phyloP scores from a whole-genome alignment of 2,888 invertebrate species.

The Ditylenchus weischeri region DNA sequence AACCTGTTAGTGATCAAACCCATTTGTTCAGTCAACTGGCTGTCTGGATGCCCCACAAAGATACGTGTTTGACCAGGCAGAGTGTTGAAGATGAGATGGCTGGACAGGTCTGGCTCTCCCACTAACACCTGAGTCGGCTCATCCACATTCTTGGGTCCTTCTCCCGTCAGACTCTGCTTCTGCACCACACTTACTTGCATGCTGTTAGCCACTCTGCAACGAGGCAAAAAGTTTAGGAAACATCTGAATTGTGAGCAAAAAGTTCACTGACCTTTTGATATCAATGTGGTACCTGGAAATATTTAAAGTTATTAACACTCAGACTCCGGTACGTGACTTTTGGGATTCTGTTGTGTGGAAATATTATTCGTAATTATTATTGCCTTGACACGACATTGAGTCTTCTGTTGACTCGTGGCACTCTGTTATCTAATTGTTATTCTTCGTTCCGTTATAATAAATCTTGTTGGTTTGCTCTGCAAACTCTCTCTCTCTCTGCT shows the following conservation, averaged over 20 bases:
- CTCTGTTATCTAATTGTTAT: too few species aligned
- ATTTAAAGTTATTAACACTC: background rate
- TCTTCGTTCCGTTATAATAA: too few species aligned
- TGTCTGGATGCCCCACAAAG: conserved; percentile 42
- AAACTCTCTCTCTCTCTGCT: too few species aligned
- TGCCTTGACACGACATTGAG: too few species aligned
- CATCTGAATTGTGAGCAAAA: too few species aligned
- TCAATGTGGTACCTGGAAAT: conserved; percentile 40
- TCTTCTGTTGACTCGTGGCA: too few species aligned
- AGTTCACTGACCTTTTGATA: conserved; percentile 26
- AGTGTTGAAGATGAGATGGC: conserved; percentile 52
- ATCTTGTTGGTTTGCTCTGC: too few species aligned
- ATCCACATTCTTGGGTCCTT: conserved; percentile 34
- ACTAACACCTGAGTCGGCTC: conserved; percentile 33
- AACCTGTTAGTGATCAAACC: conserved; percentile 47
- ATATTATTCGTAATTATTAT: too few species aligned
- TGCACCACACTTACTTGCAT: conserved; percentile 59
- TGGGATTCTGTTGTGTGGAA: too few species aligned
- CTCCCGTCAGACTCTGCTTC: conserved; percentile 44
- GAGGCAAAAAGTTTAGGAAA: background rate
- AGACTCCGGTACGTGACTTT: too few species aligned
- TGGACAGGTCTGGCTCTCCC: conserved; percentile 37
- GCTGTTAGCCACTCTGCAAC: conserved; percentile 52
- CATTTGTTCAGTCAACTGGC: conserved; percentile 39
- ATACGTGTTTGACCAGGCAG: conserved; percentile 54